Percentiles rank a stretch among this genome's conserved stretches.
Conservation (phyloP, 2,113 vertebrate species). For the Piliocolobus tephrosceles region DNA sequence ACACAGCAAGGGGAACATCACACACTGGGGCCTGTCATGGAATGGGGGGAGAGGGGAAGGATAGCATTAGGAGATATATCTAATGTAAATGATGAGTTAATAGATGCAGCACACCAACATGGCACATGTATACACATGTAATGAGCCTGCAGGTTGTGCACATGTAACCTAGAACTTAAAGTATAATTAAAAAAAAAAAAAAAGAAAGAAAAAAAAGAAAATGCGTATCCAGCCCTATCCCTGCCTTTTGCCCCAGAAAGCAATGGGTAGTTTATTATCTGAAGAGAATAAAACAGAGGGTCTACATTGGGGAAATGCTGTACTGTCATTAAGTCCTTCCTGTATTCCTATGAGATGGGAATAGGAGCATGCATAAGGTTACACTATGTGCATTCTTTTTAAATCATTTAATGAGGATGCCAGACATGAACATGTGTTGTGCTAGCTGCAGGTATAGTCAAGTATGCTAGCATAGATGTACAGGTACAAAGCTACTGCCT, state of each 20-base stretch:
- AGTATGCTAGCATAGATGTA: neutral
- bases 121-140: too few relatives aligned
- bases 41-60: too few relatives aligned
- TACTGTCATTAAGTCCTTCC: neutral
- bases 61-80: too few relatives aligned
- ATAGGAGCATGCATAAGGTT: neutral
- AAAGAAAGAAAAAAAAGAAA: neutral
- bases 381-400: neutral
- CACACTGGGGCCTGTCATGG: too few relatives aligned
- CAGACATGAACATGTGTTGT: neutral
- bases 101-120: too few relatives aligned
- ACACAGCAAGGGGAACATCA: too few relatives aligned
- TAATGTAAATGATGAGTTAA: too few relatives aligned
- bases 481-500: neutral
- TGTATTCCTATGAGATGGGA: neutral
- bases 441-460: neutral
- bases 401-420: neutral
- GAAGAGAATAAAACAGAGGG: neutral
- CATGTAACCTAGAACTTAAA: too few relatives aligned
- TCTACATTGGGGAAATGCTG: neutral
- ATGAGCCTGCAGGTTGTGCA: too few relatives aligned
- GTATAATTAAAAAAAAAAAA: too few relatives aligned
- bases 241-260: neutral
- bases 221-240: neutral
- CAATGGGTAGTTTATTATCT: neutral